Conservation (phyloP, 2,888 invertebrate species). For the Morpho helenor region DNA sequence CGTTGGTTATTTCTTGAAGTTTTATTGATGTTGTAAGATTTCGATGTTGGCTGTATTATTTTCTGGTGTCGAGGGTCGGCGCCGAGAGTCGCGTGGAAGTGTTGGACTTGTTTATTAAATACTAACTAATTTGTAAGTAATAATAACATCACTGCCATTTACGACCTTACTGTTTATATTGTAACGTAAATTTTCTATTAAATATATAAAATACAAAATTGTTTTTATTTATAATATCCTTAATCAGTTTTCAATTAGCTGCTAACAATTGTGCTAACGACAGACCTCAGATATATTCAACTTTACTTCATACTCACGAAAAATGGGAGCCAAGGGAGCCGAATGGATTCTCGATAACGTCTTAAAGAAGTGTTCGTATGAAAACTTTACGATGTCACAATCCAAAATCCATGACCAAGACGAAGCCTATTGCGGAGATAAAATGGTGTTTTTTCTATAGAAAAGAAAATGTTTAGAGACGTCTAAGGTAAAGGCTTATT, state of each 20-base stretch:
- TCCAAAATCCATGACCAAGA: no score
- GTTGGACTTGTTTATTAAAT: slow-evolving; percentile 57
- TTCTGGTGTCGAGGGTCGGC: slow-evolving; percentile 45
- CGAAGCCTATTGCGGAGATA: no score
- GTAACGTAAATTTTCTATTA: slow-evolving; percentile 75
- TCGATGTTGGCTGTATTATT: slow-evolving; percentile 59
- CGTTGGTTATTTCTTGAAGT: slow-evolving; percentile 60
- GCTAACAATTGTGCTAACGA: no score
- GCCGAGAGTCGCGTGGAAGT: slow-evolving; percentile 37
- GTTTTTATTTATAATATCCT: slow-evolving; percentile 26
- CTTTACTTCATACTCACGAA: no score
- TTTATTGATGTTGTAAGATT: slow-evolving; percentile 64
- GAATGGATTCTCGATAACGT: no score
- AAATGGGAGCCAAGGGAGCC: no score
- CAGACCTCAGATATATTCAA: background rate
- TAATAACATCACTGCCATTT: slow-evolving; percentile 76
- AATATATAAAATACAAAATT: slow-evolving; percentile 50
- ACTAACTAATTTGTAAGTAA: slow-evolving; percentile 63
- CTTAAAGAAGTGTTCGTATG: no score
- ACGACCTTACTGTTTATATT: slow-evolving; percentile 78
- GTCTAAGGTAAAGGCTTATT: no score
- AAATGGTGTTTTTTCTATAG: no score
- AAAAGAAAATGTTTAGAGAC: no score
- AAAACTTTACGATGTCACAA: no score
- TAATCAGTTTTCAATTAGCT: no score